phyloP scores from a whole-genome alignment of 2,113 vertebrate genomes.

The Baryphthengus martii region DNA sequence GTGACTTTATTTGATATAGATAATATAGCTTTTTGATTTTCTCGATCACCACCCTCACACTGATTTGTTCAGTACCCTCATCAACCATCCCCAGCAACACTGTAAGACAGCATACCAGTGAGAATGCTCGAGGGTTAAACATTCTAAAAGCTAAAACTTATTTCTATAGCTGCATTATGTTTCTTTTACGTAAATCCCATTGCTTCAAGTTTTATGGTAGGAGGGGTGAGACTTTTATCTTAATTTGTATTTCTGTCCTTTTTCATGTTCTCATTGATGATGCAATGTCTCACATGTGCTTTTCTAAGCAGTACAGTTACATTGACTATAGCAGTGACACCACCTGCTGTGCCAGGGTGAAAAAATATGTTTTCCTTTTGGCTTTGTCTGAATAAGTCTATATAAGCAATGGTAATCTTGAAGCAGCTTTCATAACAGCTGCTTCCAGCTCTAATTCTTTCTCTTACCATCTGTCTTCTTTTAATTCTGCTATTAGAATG shows the following conservation, averaged over 20 bases:
- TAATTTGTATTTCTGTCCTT: not conserved
- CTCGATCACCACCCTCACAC: not conserved
- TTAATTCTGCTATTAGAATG: conserved; percentile 44
- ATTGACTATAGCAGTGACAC: not conserved
- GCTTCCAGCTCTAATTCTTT: conserved; percentile 38
- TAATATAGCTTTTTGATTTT: not conserved
- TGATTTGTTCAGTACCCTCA: not conserved
- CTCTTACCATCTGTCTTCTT: conserved; percentile 40
- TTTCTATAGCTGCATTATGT: not conserved
- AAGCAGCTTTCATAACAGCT: conserved; percentile 49
- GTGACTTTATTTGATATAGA: not conserved
- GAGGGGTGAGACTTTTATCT: not conserved
- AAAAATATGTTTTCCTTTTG: conserved; percentile 39
- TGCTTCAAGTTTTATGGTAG: not conserved
- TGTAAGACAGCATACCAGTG: not conserved
- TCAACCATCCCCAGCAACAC: not conserved
- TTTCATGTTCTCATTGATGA: not conserved
- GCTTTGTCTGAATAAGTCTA: not conserved
- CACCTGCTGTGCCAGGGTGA: conserved; percentile 25
- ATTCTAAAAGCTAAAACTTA: not conserved
- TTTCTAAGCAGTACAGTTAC: not conserved
- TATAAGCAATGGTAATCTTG: conserved; percentile 24
- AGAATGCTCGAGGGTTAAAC: not conserved
- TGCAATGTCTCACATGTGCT: not conserved
- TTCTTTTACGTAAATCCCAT: not conserved